Base-by-base conservation (phyloP, 2,888 invertebrate species). In the Anodontia alba region DNA sequence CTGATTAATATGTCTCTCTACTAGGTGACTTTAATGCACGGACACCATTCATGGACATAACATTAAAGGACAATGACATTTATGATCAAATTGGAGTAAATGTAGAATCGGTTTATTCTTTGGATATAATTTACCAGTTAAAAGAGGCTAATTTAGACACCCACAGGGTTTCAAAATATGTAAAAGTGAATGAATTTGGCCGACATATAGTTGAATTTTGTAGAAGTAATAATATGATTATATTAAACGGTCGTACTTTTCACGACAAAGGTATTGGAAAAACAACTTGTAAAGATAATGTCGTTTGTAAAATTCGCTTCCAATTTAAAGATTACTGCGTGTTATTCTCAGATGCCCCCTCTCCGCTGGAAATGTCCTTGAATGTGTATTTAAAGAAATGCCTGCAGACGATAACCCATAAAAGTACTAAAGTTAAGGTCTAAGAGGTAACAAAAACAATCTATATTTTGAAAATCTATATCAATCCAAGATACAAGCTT, bases 21-120 rank as follows among this genome's bases (percentile, higher is more conserved):
- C 29, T 26, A 8, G 57, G 57, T 57, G 57, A 67, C 20, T 67
- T 67, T 36, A 67, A 67, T 29, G 67, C 67, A 1, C 33, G 67
- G 7, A 57, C 57, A 3, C 5, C 1, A 7, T 29, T 57, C 7
- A 7, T 29, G 5, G 57, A 26, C 29, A 26, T 57, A 15, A 57
- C 57, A 3, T 5, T 29, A 26, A 20, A 26, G 29, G 57, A 57
- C 17, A n/a, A 57, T 3, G 29, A 26, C 3, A 26, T 26, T 26
- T 7, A 26, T 7, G 7, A 23, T 26, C 26, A 57, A 26, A 57
- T n/a, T n/a, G n/a, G n/a, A n/a, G n/a, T n/a, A n/a, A n/a, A n/a
- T n/a, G n/a, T n/a, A n/a, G n/a, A n/a, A n/a, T n/a, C n/a, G n/a
- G n/a, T n/a, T 57, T 57, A 29, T 20, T 26, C 57, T 29, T 17